phyloP scores from a whole-genome alignment of 2,888 invertebrate genomes.

The Cerastoderma edule region DNA sequence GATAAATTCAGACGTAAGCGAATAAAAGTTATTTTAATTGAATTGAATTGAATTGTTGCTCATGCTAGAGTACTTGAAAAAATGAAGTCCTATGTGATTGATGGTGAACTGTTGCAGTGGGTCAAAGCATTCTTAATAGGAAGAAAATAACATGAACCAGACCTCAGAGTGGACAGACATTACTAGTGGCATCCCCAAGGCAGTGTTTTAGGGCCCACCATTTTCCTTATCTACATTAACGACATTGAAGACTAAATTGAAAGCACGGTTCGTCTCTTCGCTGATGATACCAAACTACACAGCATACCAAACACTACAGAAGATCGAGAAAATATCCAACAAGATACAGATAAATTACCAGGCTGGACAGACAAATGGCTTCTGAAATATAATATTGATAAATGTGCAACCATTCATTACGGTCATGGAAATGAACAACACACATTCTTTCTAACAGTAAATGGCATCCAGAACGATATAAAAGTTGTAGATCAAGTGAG shows the following conservation, averaged over 20 bases:
- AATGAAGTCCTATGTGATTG: conserved; percentile 30
- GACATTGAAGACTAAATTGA: conserved; percentile 27
- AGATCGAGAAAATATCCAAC: conserved; percentile 6
- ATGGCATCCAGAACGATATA: conserved; percentile 19
- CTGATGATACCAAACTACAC: conserved; percentile 45
- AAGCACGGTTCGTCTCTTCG: conserved; percentile 27
- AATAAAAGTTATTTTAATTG: no score
- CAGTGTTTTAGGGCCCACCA: conserved; percentile 34
- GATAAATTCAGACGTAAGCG: no score
- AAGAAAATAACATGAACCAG: conserved; percentile 30
- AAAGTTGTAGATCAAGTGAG: not conserved
- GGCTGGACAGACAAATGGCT: not conserved
- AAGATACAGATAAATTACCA: conserved; percentile 8
- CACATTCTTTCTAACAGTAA: conserved; percentile 7
- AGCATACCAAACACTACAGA: not conserved
- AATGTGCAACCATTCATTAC: not conserved
- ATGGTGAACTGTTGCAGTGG: conserved; percentile 30
- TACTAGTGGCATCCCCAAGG: conserved; percentile 51
- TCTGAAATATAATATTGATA: not conserved
- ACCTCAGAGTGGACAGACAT: conserved; percentile 37
- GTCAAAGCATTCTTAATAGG: conserved; percentile 31
- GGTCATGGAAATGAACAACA: not conserved
- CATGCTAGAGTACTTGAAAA: conserved; percentile 33
- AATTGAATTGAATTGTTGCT: no score
- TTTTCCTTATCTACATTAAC: conserved; percentile 41